Evolutionary conservation across 2,797 vertebrate genomes (phyloP).

Genomic region (Scolopax bukidnonensis): DNA sequence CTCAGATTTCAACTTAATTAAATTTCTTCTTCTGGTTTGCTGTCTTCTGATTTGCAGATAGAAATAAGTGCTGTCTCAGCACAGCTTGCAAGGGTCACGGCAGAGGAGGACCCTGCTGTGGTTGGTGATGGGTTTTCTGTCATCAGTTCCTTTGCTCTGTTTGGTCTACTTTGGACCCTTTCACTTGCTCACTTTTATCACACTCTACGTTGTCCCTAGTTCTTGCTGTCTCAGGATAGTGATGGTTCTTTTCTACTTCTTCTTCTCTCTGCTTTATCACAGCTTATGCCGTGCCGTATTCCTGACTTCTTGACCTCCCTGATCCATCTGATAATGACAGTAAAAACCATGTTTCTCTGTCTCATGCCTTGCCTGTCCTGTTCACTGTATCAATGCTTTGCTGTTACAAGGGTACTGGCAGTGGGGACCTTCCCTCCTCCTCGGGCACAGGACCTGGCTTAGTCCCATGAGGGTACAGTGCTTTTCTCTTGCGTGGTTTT

Average conservation of each 20-base stretch:
- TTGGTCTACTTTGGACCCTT: neutral
- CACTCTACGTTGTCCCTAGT: neutral
- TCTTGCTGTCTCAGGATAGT: neutral
- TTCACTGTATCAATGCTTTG: neutral
- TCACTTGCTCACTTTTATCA: neutral
- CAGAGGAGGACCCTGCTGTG: neutral
- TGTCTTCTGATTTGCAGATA: neutral
- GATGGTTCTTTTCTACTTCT: neutral
- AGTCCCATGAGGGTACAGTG: neutral
- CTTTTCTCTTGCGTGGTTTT: neutral
- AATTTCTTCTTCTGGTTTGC: neutral
- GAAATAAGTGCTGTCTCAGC: neutral
- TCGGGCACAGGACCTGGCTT: fast-evolving
- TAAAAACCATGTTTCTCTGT: neutral
- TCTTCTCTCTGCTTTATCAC: neutral
- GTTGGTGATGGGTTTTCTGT: fast-evolving
- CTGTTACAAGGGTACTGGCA: neutral
- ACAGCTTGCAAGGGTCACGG: neutral
- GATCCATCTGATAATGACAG: neutral
- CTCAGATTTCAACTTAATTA: neutral
- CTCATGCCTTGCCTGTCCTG: neutral
- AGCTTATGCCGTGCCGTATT: neutral
- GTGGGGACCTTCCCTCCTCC: neutral
- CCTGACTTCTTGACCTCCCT: neutral
- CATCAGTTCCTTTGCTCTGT: neutral